Evolutionary conservation across 2,113 vertebrate species (phyloP).

Genomic region (Sprattus sprattus): DNA sequence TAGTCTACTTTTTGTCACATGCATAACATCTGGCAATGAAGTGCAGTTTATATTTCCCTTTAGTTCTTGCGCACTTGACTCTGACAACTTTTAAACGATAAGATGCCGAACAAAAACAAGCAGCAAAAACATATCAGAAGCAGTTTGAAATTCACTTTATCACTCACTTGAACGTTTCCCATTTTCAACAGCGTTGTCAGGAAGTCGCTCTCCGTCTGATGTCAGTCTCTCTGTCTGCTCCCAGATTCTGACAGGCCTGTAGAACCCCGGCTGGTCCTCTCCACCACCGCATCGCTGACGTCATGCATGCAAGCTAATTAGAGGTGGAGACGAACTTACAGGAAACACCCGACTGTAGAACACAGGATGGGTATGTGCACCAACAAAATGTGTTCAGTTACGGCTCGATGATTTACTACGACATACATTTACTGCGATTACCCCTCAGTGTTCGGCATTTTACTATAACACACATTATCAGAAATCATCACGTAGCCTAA

Average conservation of each 20-base stretch:
- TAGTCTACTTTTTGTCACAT: not conserved
- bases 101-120: not conserved
- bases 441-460: not conserved
- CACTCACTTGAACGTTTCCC: constrained; percentile 70
- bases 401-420: no score
- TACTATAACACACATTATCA: not conserved
- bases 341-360: not conserved
- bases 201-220: not conserved
- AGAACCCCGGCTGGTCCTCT: not conserved
- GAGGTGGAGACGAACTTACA: not conserved
- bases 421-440: no score
- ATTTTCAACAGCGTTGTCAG: not conserved
- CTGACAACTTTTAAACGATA: not conserved
- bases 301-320: constrained; percentile 27
- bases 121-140: not conserved
- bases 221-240: not conserved
- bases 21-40: not conserved
- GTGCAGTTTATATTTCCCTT: not conserved
- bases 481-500: not conserved
- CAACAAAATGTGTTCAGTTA: not conserved
- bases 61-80: not conserved
- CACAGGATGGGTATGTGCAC: not conserved
- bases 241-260: not conserved
- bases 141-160: not conserved
- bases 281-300: constrained; percentile 35